Conservation (phyloP, 2,113 vertebrate genomes). For the Ammospiza nelsoni region DNA sequence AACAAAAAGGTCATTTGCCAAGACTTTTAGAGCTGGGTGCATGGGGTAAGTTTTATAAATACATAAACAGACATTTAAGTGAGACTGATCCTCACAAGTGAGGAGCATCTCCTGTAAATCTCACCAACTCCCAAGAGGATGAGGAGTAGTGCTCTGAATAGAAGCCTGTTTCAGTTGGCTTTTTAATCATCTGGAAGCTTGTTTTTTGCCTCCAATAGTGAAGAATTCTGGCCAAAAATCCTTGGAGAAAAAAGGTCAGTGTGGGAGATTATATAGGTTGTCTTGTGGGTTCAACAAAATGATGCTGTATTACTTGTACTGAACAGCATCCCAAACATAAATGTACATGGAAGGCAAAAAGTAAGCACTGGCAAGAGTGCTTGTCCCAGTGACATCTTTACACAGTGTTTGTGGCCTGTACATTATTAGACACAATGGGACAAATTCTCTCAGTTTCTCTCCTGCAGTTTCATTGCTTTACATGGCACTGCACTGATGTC, state of each 20-base stretch:
- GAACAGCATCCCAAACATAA: constrained; percentile 19
- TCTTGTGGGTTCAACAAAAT: not conserved
- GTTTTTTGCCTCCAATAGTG: not conserved
- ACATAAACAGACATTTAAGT: not conserved
- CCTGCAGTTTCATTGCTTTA: not conserved
- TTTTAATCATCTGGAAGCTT: not conserved
- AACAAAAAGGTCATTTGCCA: constrained; percentile 1
- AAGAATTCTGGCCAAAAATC: constrained; percentile 16
- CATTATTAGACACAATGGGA: not conserved
- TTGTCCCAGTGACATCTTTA: constrained; percentile 47
- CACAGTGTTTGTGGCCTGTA: constrained; percentile 51
- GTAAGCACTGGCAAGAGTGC: not conserved
- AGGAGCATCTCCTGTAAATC: not conserved
- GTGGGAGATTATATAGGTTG: not conserved
- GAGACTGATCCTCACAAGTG: not conserved
- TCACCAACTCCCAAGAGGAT: not conserved
- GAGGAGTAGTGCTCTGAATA: not conserved
- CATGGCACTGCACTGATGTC: not conserved
- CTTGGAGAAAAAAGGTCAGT: not conserved
- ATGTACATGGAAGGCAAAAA: constrained; percentile 18
- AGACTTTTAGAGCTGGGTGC: not conserved
- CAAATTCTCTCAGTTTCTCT: not conserved
- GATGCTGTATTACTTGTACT: not conserved
- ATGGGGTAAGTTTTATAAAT: not conserved
- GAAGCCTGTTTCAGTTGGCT: not conserved